Evolutionary conservation across 2,888 invertebrate genomes (phyloP).

Genomic region (Chloromyia formosa): DNA sequence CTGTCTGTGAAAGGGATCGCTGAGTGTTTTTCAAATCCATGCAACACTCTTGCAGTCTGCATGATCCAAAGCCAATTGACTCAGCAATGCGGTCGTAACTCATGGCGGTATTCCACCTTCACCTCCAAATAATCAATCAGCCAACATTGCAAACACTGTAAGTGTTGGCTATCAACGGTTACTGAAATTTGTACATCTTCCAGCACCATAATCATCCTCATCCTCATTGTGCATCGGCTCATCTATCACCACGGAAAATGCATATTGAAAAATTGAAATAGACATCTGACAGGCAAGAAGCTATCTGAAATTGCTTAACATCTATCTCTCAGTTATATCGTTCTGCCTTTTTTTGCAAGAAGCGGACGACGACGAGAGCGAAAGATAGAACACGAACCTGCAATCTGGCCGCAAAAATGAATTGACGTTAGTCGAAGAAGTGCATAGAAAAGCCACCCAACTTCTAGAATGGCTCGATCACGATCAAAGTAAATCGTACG

Average conservation of each 20-base stretch:
- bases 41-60: too few relatives aligned
- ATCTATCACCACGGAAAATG: neutral
- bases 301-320: constrained; percentile 14
- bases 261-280: constrained; percentile 20
- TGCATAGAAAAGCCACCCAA: constrained; percentile 35
- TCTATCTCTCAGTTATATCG: constrained; percentile 3
- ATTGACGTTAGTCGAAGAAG: neutral
- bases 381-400: neutral
- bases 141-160: neutral
- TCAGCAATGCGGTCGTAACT: too few relatives aligned
- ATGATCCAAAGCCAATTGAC: too few relatives aligned
- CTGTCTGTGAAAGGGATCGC: too few relatives aligned
- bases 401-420: neutral
- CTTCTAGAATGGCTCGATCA: constrained; percentile 30
- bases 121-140: constrained; percentile 20
- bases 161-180: neutral
- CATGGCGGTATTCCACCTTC: too few relatives aligned
- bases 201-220: neutral
- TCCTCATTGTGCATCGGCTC: neutral
- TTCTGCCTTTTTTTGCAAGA: neutral
- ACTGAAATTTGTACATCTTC: neutral
- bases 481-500: constrained; percentile 35
- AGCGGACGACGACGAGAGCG: neutral
- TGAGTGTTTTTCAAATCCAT: too few relatives aligned
- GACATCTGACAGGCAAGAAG: constrained; percentile 24